Percentiles rank a stretch among this genome's conserved stretches.
These are phyloP conservation scores for Drosophila kuntzei DNA, from an alignment of 2,888 invertebrate genomes.

Conservation along the genomic window DNA sequence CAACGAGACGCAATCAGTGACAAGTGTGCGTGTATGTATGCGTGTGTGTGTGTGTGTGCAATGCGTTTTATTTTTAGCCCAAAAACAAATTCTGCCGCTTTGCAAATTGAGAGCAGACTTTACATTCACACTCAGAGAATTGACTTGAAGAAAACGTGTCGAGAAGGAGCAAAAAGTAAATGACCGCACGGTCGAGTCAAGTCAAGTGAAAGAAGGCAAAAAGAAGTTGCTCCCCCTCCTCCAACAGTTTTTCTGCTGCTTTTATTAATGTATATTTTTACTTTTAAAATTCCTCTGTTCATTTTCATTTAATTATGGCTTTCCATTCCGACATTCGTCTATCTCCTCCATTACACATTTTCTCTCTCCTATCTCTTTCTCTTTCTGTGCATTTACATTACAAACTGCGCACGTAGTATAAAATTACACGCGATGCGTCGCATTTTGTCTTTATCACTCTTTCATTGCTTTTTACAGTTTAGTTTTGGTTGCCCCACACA, in stretches of 20 bases:
- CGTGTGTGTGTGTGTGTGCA: constrained; percentile 10
- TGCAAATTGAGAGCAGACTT: constrained; percentile 68
- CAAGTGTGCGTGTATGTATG: constrained; percentile 21
- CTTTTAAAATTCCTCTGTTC: constrained; percentile 34
- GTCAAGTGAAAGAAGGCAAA: constrained; percentile 49
- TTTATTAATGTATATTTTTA: constrained; percentile 5
- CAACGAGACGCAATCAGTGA: constrained; percentile 44
- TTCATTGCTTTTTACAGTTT: constrained; percentile 32
- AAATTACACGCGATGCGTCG: constrained; percentile 43
- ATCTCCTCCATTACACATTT: constrained; percentile 23
- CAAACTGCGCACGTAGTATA: constrained; percentile 68
- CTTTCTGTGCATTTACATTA: constrained; percentile 65
- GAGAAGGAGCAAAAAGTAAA: constrained; percentile 58
- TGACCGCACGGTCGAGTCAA: constrained; percentile 55
- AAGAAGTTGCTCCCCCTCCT: constrained; percentile 28
- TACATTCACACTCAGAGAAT: constrained; percentile 41
- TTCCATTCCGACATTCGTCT: constrained; percentile 26
- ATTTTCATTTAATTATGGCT: constrained; percentile 53
- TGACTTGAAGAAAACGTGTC: constrained; percentile 40
- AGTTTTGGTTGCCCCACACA: constrained; percentile 3
- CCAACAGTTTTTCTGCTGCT: not conserved
- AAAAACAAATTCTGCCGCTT: constrained; percentile 53
- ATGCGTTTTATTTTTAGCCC: constrained; percentile 72
- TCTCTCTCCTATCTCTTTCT: constrained; percentile 5
- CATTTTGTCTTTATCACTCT: constrained; percentile 26